Percentiles rank a stretch among this genome's conserved stretches.
These are phyloP conservation scores for Procambarus virginalis DNA, from an alignment of 1,140 invertebrate species.

Conservation along the genomic window DNA sequence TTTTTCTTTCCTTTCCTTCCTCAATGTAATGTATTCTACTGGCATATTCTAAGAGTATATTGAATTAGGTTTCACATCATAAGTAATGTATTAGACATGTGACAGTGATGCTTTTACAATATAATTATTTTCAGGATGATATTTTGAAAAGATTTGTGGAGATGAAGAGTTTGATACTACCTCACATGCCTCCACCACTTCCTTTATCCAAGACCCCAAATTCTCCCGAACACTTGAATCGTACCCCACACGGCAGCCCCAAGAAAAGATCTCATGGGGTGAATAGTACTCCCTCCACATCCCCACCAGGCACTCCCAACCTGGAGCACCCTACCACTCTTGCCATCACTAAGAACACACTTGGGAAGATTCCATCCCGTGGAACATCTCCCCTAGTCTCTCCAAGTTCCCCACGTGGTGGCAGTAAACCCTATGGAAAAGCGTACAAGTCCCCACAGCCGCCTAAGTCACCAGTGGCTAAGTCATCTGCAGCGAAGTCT, in stretches of 20 bases:
- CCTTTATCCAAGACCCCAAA: slow-evolving; percentile 11
- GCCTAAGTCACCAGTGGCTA: slow-evolving; percentile 25
- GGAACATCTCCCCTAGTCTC: slow-evolving; percentile 44
- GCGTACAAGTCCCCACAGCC: slow-evolving; percentile 13
- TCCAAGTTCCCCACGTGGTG: slow-evolving; percentile 33
- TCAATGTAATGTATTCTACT: too few relatives aligned
- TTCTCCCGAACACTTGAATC: slow-evolving; percentile 1
- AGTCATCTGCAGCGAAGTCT: slow-evolving; percentile 39
- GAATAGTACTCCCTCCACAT: slow-evolving; percentile 16
- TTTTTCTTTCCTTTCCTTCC: too few relatives aligned
- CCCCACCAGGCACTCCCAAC: slow-evolving; percentile 40
- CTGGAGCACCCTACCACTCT: slow-evolving; percentile 51
- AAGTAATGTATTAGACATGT: too few relatives aligned
- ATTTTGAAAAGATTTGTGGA: slow-evolving; percentile 52
- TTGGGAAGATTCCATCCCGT: slow-evolving; percentile 20
- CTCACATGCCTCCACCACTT: slow-evolving; percentile 48
- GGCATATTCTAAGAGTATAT: too few relatives aligned
- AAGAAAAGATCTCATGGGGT: slow-evolving; percentile 28
- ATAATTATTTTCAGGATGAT: slow-evolving; percentile 28
- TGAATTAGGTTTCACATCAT: too few relatives aligned
- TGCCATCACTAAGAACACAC: slow-evolving; percentile 44
- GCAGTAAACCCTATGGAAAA: slow-evolving; percentile 13
- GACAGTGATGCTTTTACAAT: too few relatives aligned
- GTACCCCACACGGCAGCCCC: slow-evolving; percentile 42
- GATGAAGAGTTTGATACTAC: slow-evolving; percentile 42